Evolutionary conservation across 2,888 invertebrate species (phyloP).

Genomic region (Cotesia congregata): DNA sequence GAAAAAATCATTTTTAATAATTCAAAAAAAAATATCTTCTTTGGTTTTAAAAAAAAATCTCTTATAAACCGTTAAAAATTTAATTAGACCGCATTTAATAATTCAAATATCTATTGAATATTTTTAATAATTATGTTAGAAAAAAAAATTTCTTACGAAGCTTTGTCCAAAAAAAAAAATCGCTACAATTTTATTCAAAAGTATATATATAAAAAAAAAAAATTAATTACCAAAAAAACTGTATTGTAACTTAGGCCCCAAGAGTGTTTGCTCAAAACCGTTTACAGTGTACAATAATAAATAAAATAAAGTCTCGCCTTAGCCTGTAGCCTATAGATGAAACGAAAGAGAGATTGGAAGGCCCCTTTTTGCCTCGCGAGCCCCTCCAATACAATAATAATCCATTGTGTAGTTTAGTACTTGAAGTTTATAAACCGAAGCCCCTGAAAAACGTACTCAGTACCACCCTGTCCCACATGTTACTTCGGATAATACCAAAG

Average conservation of each 20-base stretch:
- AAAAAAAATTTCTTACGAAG: too few species aligned
- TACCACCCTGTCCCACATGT: conserved; percentile 35
- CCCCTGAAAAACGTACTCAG: conserved; percentile 18
- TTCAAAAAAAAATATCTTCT: too few species aligned
- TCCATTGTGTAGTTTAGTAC: conserved; percentile 27
- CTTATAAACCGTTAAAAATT: too few species aligned
- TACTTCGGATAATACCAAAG: neutral
- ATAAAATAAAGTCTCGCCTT: neutral
- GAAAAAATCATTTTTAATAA: too few species aligned
- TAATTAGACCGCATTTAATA: too few species aligned
- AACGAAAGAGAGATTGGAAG: conserved; percentile 13
- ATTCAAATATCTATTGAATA: too few species aligned
- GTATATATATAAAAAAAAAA: neutral
- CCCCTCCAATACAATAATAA: neutral
- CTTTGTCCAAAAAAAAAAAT: too few species aligned
- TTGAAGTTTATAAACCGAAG: conserved; percentile 24
- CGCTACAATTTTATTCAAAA: too few species aligned
- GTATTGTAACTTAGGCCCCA: neutral
- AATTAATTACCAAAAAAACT: neutral
- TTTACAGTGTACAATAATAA: conserved; percentile 15
- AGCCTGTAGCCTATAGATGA: conserved; percentile 3
- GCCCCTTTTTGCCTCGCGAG: conserved; percentile 20
- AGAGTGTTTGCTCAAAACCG: conserved; percentile 13
- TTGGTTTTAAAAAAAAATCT: too few species aligned
- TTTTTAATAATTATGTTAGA: too few species aligned